Conservation (phyloP, 92 coral and sea anemone genomes). For the Isaurus tuberculatus region DNA sequence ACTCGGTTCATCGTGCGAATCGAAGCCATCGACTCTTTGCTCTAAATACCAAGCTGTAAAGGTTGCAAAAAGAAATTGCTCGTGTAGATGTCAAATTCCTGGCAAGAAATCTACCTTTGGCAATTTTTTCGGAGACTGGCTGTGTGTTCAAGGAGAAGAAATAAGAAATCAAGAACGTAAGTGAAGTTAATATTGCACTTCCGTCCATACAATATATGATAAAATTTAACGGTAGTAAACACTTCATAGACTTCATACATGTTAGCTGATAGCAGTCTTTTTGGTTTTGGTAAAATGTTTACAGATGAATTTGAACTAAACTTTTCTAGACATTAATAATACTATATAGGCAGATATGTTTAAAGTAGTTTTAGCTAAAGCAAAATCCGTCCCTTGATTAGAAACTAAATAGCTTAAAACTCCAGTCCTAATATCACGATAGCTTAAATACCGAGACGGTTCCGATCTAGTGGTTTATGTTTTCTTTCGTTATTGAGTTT, state of each 20-base stretch:
- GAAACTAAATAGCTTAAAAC: neutral
- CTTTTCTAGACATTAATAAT: no score
- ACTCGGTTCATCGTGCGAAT: neutral
- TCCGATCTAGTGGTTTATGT: neutral
- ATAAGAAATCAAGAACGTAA: slow-evolving; percentile 8
- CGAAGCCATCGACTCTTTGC: neutral
- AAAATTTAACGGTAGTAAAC: no score
- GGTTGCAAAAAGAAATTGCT: neutral
- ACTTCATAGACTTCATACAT: no score
- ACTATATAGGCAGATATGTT: neutral
- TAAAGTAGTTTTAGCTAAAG: no score
- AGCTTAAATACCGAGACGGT: neutral
- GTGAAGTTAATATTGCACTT: neutral
- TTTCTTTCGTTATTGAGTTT: neutral
- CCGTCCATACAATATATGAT: neutral
- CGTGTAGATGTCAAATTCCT: slow-evolving; percentile 10
- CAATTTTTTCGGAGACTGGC: slow-evolving; percentile 12
- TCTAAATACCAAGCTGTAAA: neutral
- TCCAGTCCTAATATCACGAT: neutral
- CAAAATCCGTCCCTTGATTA: no score
- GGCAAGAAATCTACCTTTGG: slow-evolving; percentile 2
- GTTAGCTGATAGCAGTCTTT: neutral
- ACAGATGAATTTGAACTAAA: neutral
- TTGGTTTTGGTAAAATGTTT: neutral
- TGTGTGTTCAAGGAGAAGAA: neutral